Base-by-base conservation (phyloP, 2,113 vertebrate species). In the Passer domesticus region DNA sequence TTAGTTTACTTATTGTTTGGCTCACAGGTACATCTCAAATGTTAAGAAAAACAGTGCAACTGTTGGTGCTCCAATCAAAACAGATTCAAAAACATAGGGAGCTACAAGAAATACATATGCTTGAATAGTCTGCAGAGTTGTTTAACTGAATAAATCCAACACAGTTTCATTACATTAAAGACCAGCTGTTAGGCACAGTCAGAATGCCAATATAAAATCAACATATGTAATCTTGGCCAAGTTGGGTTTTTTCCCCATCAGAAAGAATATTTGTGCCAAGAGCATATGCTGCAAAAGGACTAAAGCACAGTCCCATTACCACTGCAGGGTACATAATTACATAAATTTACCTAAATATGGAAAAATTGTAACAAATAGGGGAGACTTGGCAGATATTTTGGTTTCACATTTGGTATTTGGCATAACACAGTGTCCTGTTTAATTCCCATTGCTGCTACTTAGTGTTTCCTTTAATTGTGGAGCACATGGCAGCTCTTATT, bases 381-480 rank as follows among this genome's bases (percentile, higher is more conserved):
- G 98, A 97, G 77, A 85, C 93, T 97, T 98, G 98, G 98, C 98
- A 98, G 97, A 96, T 98, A 98, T 98, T 98, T 97, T 92, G 63
- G 96, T 97, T 97, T 98, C 98, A 98, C 98, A 97, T 98, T 99
- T 98, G 97, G 97, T 98, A 96, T 98, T 95, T 98, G 97, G 97
- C 97, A 98, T 94, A 31, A 95, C 81, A 79, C 20, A 41, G 91
- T 97, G 98, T 98, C 98, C 98, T 98, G 98, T 98, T 98, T 98
- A 97, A 98, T 98, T 98, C 98, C 98, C 96, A 98, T 97, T 98
- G 98, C 98, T 98, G 97, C 98, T 98, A 95, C 95, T 96, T 98
- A 98, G 98, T 98, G 98, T 98, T 98, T 98, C 96, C 98, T 98
- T 98, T 98, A 98, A 98, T 98, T 98, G 98, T 92, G 84, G 97